phyloP scores from a whole-genome alignment of 1,140 invertebrate genomes.

The Tribolium madens region DNA sequence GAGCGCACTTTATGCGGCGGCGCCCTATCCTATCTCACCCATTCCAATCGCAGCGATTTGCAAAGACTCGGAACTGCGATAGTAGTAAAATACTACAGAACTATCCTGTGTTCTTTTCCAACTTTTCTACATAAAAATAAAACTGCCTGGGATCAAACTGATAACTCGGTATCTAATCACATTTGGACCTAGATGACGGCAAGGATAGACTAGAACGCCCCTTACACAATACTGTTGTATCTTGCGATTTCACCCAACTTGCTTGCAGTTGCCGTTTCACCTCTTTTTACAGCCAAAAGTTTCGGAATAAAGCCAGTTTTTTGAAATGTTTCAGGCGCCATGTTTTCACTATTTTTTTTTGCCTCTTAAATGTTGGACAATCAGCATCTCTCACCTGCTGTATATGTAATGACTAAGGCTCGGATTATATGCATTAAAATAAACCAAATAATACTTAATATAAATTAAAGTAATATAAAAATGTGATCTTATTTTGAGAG shows the following conservation, averaged over 20 bases:
- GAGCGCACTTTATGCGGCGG: conserved; percentile 27
- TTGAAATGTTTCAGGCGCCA: neutral
- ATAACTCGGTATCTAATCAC: conserved; percentile 57
- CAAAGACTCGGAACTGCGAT: conserved; percentile 45
- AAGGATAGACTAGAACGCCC: conserved; percentile 7
- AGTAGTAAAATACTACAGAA: conserved; percentile 49
- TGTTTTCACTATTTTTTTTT: too few relatives aligned
- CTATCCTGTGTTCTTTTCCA: conserved; percentile 46
- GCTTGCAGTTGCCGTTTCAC: neutral
- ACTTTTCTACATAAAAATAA: conserved; percentile 56
- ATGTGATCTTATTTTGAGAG: too few relatives aligned
- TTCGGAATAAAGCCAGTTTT: neutral
- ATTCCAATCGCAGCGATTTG: conserved; percentile 29
- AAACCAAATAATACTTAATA: too few relatives aligned
- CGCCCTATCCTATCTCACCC: conserved; percentile 15
- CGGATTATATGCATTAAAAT: too few relatives aligned
- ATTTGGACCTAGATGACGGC: conserved; percentile 51
- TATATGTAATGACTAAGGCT: too few relatives aligned
- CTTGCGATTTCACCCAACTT: neutral
- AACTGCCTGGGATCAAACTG: conserved; percentile 51
- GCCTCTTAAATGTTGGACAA: too few relatives aligned
- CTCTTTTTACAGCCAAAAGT: neutral
- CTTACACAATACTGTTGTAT: neutral
- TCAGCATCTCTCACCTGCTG: too few relatives aligned
- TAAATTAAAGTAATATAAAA: too few relatives aligned